These are phyloP conservation scores for Calliopum simillimum DNA, from an alignment of 2,888 invertebrate species.

Conservation along the genomic window DNA sequence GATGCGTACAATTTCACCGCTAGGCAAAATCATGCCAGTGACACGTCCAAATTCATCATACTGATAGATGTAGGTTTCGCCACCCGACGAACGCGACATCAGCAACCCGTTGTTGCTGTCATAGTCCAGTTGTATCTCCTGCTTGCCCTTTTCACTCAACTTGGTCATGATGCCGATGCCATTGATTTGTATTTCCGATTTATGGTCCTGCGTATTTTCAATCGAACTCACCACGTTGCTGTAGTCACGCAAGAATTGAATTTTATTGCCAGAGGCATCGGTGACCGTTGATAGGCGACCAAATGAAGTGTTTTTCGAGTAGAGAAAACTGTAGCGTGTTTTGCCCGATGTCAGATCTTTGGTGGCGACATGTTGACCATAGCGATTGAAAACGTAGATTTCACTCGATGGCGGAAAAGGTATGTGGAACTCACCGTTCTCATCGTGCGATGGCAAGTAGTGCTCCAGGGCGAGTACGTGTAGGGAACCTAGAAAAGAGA, in stretches of 20 bases:
- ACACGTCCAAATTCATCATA: conserved; percentile 92
- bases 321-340: conserved; percentile 93
- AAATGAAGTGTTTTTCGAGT: conserved; percentile 96
- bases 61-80: conserved; percentile 89
- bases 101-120: conserved; percentile 89
- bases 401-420: conserved; percentile 94
- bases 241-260: conserved; percentile 91
- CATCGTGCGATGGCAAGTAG: conserved; percentile 87
- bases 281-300: conserved; percentile 94
- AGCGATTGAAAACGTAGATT: conserved; percentile 92
- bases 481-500: conserved; percentile 73
- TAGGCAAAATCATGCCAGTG: conserved; percentile 87
- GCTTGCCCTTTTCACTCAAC: conserved; percentile 87
- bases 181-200: conserved; percentile 91
- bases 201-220: conserved; percentile 94
- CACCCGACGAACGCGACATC: conserved; percentile 85
- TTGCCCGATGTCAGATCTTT: conserved; percentile 95
- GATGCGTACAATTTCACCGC: conserved; percentile 88
- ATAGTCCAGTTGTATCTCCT: conserved; percentile 90
- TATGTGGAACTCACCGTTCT: conserved; percentile 92
- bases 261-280: conserved; percentile 92
- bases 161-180: conserved; percentile 92
- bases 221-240: conserved; percentile 93
- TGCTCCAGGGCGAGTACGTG: conserved; percentile 88
- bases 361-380: conserved; percentile 96